phyloP scores from a whole-genome alignment of 2,113 vertebrate species.

The Narcine bancroftii region DNA sequence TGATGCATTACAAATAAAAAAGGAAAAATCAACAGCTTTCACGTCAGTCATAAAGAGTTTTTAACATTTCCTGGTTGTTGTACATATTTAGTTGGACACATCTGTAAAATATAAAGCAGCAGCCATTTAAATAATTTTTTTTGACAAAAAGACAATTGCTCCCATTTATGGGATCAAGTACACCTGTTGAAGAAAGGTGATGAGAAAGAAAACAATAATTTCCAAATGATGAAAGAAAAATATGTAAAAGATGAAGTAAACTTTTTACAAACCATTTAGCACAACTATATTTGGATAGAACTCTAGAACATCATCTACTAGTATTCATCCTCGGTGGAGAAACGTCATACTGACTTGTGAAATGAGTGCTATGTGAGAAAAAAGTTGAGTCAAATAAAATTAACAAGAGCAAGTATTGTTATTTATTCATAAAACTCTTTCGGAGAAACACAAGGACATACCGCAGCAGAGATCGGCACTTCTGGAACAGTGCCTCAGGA shows the following conservation, averaged over 20 bases:
- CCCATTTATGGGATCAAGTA: background rate
- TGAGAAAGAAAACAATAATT: background rate
- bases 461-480: background rate
- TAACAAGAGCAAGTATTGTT: background rate
- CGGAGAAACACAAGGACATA: background rate
- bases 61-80: background rate
- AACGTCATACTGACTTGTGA: background rate
- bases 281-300: background rate
- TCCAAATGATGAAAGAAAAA: background rate
- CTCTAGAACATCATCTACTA: background rate
- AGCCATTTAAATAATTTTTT: no score
- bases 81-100: background rate
- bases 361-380: background rate
- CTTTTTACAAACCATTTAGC: background rate
- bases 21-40: no score
- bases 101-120: background rate
- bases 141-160: background rate
- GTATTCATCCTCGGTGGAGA: background rate
- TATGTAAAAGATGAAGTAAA: background rate
- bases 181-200: no score
- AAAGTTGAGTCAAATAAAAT: background rate
- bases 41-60: no score
- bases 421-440: background rate
- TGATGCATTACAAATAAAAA: background rate
- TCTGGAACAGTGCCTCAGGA: slow-evolving; percentile 10